Evolutionary conservation across 1,140 invertebrate genomes (phyloP), one percentile per base, ranked within the genome.

Genomic region (Phthorimaea operculella): DNA sequence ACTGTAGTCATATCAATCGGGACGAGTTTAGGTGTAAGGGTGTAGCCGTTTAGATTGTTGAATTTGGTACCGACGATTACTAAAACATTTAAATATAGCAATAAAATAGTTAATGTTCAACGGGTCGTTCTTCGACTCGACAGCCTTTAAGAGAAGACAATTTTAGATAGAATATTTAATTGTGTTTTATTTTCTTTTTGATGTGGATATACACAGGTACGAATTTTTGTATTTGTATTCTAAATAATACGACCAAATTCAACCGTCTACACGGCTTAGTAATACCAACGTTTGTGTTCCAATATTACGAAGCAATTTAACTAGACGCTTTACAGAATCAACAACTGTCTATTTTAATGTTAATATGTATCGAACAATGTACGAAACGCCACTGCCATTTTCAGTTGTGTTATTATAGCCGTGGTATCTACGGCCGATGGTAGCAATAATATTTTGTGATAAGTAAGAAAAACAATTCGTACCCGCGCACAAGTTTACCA

Each of bases 371-470:
- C 53, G 53, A 55, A 48, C 45, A 49, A 54, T 39, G 51, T 55
- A 55, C 21, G 21, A 28, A 44, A 60, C 51, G 55, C 64, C 71
- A 82, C 79, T 79, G 79, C 75, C 79, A 78, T 76, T 68, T 14
- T 33, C 63, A 64, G 70, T 73, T 74, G 77, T 76, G 70, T 74
- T 72, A 15, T 4, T 4, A n/a, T n/a, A 47, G 9, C 44, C 16
- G 44, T 47, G 9, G 44, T 57, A 59, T 68, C 61, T 58, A 68
- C 64, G 57, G 63, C 15, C 64, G 72, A 60, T 62, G 51, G 75
- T 80, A 83, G 80, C 80, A 83, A 83, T 83, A 83, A 73, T 52
- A 16, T 60, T 74, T 72, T 83, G 80, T 82, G 79, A 83, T 83
- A 83, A 73, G 69, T 66, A 28, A 47, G 14, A 14, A 47, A 47